phyloP scores from a whole-genome alignment of 2,888 invertebrate genomes.

The Melikaiella ostensackeni region DNA sequence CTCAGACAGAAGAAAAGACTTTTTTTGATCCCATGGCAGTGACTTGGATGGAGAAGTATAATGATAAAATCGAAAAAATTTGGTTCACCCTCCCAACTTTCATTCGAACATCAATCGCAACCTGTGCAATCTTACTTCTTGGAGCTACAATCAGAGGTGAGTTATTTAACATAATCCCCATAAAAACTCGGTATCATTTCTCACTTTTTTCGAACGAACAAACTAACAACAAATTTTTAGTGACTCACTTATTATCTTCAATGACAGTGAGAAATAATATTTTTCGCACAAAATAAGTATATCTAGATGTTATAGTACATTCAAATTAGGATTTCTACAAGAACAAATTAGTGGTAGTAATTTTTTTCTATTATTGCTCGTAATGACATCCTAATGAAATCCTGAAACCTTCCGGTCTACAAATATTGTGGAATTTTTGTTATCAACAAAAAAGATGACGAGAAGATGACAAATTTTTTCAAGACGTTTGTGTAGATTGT shows the following conservation, averaged over 20 bases:
- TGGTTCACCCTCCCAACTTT: slow-evolving; percentile 25
- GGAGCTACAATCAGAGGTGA: slow-evolving; percentile 14
- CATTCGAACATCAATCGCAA: slow-evolving; percentile 12
- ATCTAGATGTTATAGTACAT: too few relatives aligned
- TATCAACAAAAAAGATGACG: too few relatives aligned
- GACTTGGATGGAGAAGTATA: slow-evolving; percentile 28
- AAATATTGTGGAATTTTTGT: too few relatives aligned
- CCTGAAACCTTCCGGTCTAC: too few relatives aligned
- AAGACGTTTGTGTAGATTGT: too few relatives aligned
- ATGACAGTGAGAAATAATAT: neutral
- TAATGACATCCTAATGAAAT: too few relatives aligned
- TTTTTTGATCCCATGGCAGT: slow-evolving; percentile 28
- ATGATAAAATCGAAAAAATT: slow-evolving; percentile 24
- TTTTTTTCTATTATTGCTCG: too few relatives aligned
- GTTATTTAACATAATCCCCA: neutral
- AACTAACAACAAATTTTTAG: neutral
- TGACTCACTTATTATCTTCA: neutral
- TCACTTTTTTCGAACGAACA: neutral
- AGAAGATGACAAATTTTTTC: too few relatives aligned
- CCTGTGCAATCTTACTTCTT: slow-evolving; percentile 30
- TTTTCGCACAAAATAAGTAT: neutral
- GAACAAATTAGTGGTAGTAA: too few relatives aligned
- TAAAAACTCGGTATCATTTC: neutral
- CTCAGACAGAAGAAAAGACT: neutral
- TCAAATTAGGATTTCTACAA: too few relatives aligned